Base-by-base conservation (phyloP, 1,140 invertebrate species). In the Theocolax elegans region DNA sequence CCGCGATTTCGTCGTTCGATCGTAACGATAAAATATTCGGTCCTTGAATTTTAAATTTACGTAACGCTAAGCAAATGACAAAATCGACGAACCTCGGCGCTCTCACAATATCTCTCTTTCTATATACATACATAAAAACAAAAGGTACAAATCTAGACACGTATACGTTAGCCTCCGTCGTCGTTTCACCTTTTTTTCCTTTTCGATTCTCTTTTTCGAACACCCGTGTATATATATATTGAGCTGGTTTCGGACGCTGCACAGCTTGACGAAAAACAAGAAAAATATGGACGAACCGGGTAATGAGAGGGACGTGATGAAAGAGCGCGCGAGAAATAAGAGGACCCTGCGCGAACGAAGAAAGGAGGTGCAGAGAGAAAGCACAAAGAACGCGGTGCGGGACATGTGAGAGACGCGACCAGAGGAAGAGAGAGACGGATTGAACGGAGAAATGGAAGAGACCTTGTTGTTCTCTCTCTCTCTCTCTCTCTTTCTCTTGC, bases 241-340 rank as follows among this genome's bases (percentile, higher is more conserved):
- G n/a, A n/a, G 31, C n/a, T 2, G 35, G 19, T 27, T 64, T 48
- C 25, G 62, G 44, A 19, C 51, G 35, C 2, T 21, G n/a, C n/a
- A n/a, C n/a, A n/a, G n/a, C n/a, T n/a, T n/a, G n/a, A n/a, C n/a
- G n/a, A n/a, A n/a, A n/a, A n/a, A n/a, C n/a, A n/a, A n/a, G n/a
- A n/a, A n/a, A n/a, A n/a, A n/a, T n/a, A n/a, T n/a, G 49, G 35
- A 42, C 2, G 27, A 23, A 54, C 25, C 15, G 25, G 17, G 53
- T 67, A 67, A 67, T 67, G 53, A 58, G 64, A 58, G 17, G 51
- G 27, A 58, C 42, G 53, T 67, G 51, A 58, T 56, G n/a, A n/a
- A n/a, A 66, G 38, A 66, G 62, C 21, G 25, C 23, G 62, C 35
- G 25, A 42, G 35, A 67, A 48, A 46, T 66, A 54, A 66, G 49